These are phyloP conservation scores for Tenthredo amoena DNA, from an alignment of 2,888 invertebrate genomes.

Conservation along the genomic window DNA sequence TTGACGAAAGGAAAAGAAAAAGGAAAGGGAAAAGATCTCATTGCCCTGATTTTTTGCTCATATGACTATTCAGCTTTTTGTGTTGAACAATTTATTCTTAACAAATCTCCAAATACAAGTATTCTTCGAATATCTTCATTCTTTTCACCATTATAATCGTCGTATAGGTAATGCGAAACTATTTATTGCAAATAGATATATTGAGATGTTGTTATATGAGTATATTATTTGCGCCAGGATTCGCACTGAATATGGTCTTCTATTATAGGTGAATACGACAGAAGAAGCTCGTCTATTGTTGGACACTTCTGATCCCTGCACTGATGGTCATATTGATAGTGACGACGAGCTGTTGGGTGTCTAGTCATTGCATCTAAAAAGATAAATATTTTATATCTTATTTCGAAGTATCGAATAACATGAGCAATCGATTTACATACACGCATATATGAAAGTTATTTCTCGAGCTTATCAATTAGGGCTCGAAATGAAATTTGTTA, in stretches of 20 bases:
- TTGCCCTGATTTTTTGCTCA: not conserved
- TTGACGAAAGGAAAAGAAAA: not conserved
- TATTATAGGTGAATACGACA: conserved; percentile 69
- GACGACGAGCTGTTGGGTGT: conserved; percentile 70
- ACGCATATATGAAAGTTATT: not conserved
- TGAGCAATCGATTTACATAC: not conserved
- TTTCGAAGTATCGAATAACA: not conserved
- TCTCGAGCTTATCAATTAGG: not conserved
- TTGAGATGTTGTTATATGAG: not conserved
- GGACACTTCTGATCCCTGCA: conserved; percentile 67
- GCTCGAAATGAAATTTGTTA: not conserved
- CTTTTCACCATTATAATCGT: not conserved
- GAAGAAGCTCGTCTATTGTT: conserved; percentile 72
- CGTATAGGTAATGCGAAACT: not conserved
- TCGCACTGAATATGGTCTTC: conserved; percentile 28
- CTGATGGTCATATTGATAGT: conserved; percentile 69
- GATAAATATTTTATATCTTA: not conserved
- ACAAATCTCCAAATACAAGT: not conserved
- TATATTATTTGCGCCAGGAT: not conserved
- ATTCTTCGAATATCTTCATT: not conserved
- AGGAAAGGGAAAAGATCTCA: not conserved
- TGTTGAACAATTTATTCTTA: not conserved
- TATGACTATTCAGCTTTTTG: not conserved
- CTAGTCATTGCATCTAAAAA: conserved; percentile 57
- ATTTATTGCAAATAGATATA: not conserved